Evolutionary conservation across 2,888 invertebrate species (phyloP), one percentile per base, ranked within the genome.

Genomic region (Caenorhabditis sp.): DNA sequence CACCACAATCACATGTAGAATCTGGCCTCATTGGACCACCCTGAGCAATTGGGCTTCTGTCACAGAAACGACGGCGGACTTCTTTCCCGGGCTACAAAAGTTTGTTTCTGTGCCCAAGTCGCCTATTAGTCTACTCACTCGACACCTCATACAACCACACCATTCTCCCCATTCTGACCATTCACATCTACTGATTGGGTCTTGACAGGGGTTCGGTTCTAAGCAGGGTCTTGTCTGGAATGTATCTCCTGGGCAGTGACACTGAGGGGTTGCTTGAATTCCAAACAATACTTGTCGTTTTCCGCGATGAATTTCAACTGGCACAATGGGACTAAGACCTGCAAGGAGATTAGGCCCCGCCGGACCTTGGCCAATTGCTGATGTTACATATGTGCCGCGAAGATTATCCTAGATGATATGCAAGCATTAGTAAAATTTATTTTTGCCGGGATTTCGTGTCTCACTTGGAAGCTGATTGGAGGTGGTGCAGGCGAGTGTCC

Each of bases 91-190:
- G 66, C 87, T 87, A 64, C 56, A 80, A 59, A 12, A 26, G 26
- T 0, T 12, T 1, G 14, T 26, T 26, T 10, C 26, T 6, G 8
- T 24, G 22, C 26, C 5, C 26, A 12, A 4, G 12, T 28, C n/a
- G 22, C 31, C 28, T 24, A n/a, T 5, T n/a, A 10, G 12, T 38
- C n/a, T 31, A 51, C 76, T 51, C 26, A 86, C 88, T 64, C 88
- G 66, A 66, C 89, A 89, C 16, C 69, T 82, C 61, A 79, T 66
- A 80, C 89, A 89, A n/a, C 89, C 89, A 77, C 89, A 89, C 89
- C 89, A 89, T 38, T 86, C 85, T 31, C 87, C 86, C 89, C 89
- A 89, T 10, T 76, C 68, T 1, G 82, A 85, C 89, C 89, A 89
- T 76, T 86, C 80, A 69, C 89, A 89, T 51, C n/a, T 70, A 54